Conservation (phyloP, 1,140 invertebrate genomes). For the Asbolus verrucosus region DNA sequence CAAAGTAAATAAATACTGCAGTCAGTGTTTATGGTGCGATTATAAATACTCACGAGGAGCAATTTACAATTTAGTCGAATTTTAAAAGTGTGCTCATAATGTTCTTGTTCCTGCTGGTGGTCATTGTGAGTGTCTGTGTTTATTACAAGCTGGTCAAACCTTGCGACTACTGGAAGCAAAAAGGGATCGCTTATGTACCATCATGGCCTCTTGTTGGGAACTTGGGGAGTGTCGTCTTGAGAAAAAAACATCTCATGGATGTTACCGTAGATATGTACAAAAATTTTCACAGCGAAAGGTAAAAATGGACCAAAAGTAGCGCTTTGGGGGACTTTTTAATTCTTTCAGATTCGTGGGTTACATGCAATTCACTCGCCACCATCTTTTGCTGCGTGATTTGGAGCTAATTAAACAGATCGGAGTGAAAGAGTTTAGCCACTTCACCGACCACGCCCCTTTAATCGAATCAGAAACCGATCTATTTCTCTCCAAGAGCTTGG, state of each 20-base stretch:
- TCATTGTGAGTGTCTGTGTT: neutral
- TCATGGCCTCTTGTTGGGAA: neutral
- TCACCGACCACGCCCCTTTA: conserved; percentile 54
- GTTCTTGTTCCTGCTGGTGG: neutral
- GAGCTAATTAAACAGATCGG: conserved; percentile 63
- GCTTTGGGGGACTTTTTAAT: no score
- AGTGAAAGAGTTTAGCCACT: conserved; percentile 64
- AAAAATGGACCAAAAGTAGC: no score
- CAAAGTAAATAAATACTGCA: no score
- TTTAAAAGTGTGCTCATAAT: neutral
- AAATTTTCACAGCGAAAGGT: neutral
- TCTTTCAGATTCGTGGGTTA: neutral
- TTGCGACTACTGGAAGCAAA: conserved; percentile 6
- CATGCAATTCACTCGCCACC: conserved; percentile 65
- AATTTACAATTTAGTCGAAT: neutral
- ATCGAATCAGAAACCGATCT: conserved; percentile 54
- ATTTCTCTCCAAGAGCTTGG: conserved; percentile 58
- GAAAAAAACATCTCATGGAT: neutral
- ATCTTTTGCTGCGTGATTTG: conserved; percentile 69
- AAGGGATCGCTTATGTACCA: neutral
- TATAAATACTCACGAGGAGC: neutral
- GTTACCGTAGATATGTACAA: neutral
- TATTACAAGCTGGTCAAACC: neutral
- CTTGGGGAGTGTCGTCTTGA: neutral
- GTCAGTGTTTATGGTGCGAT: neutral